Percentiles rank a stretch among this genome's conserved stretches.
These are phyloP conservation scores for Myrmecophaga tridactyla DNA, from an alignment of 2,113 vertebrate genomes.

Conservation along the genomic window DNA sequence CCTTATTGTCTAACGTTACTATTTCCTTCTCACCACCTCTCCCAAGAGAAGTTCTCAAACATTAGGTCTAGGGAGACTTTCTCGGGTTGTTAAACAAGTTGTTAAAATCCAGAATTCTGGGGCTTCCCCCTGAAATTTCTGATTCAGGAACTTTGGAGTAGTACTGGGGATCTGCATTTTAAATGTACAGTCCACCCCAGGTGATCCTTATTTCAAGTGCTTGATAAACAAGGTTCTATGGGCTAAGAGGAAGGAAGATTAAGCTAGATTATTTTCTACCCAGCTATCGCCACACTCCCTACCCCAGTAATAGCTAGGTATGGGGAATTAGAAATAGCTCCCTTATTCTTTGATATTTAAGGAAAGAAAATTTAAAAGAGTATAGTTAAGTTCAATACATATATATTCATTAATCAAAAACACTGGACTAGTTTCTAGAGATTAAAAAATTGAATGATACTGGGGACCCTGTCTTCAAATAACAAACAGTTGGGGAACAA, in stretches of 20 bases:
- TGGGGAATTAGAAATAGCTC: neutral
- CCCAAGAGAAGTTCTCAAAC: neutral
- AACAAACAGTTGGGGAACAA: neutral
- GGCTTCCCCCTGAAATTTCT: neutral
- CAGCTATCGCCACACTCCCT: neutral
- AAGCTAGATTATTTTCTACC: constrained; percentile 4
- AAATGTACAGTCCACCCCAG: neutral
- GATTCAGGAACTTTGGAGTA: neutral
- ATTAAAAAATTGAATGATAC: neutral
- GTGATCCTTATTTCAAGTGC: neutral
- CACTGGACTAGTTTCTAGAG: neutral
- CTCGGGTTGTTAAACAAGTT: neutral
- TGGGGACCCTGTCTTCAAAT: neutral
- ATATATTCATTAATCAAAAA: neutral
- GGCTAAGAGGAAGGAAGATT: neutral
- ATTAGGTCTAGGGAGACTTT: neutral
- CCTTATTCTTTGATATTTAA: neutral
- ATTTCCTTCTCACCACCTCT: neutral
- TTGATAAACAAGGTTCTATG: neutral
- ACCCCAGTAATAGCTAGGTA: neutral
- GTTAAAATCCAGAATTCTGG: neutral
- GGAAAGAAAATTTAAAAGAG: neutral
- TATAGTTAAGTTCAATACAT: neutral
- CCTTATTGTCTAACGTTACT: neutral
- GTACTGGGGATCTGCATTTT: neutral